A percentile compares a stretch with the other conserved stretches of the same genome.
These are phyloP conservation scores for Rallus limicola DNA, from an alignment of 2,113 vertebrate species.

Conservation along the genomic window DNA sequence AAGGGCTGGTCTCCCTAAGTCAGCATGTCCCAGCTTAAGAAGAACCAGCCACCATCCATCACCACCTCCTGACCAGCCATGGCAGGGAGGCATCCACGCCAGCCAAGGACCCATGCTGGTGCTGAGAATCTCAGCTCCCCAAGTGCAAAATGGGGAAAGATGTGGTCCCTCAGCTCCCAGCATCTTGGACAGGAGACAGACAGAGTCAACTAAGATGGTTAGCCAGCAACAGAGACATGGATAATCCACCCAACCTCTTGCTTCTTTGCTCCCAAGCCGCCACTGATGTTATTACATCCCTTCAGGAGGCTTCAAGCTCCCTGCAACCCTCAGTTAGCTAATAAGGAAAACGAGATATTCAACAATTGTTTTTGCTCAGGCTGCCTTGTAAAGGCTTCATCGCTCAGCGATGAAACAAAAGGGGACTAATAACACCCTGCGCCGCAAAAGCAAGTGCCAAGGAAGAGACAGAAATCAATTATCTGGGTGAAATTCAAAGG, in stretches of 20 bases:
- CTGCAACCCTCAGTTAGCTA: slow-evolving; percentile 71
- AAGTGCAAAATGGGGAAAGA: fast-evolving
- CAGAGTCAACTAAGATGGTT: not conserved
- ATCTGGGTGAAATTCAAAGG: slow-evolving; percentile 72
- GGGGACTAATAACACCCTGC: slow-evolving; percentile 74
- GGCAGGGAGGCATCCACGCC: fast-evolving
- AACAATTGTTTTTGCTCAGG: slow-evolving; percentile 77
- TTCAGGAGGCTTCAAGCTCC: slow-evolving; percentile 56
- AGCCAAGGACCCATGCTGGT: not conserved
- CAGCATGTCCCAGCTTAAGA: not conserved
- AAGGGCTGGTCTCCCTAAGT: not conserved
- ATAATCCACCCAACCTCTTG: slow-evolving; percentile 44
- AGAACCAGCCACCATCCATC: not conserved
- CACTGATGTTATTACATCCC: slow-evolving; percentile 48
- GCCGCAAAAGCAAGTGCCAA: slow-evolving; percentile 67
- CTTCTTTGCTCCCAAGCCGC: slow-evolving; percentile 56
- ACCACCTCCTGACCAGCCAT: not conserved
- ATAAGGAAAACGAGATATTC: slow-evolving; percentile 75
- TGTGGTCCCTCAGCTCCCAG: not conserved
- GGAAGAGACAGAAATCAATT: slow-evolving; percentile 81
- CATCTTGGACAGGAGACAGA: not conserved
- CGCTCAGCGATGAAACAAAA: slow-evolving; percentile 77
- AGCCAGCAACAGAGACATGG: not conserved
- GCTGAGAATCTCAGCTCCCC: not conserved
- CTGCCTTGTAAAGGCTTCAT: slow-evolving; percentile 77